Percentiles rank a stretch among this genome's conserved stretches.
These are phyloP conservation scores for Scalopus aquaticus DNA, from an alignment of 2,113 vertebrate species.

Conservation along the genomic window DNA sequence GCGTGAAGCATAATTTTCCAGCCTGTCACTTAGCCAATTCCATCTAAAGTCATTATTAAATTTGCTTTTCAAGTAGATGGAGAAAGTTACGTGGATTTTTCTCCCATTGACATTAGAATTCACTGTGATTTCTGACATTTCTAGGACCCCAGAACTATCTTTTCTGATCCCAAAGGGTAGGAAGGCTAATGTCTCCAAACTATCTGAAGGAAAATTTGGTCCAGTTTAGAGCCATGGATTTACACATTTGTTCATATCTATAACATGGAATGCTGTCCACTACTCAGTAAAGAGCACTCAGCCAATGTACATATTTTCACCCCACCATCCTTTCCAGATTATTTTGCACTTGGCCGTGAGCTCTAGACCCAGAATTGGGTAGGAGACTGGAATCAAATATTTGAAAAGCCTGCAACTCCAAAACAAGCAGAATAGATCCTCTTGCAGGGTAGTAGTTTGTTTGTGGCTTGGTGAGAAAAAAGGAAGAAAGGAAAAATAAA, in stretches of 20 bases:
- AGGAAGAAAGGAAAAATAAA: constrained; percentile 31
- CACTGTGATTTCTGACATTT: constrained; percentile 1
- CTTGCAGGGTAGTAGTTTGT: constrained; percentile 29
- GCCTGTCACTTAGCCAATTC: constrained; percentile 28
- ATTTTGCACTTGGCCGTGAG: constrained; percentile 81
- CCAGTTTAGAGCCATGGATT: constrained; percentile 32
- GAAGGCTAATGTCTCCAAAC: neutral
- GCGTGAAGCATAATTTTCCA: neutral
- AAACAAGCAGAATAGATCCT: constrained; percentile 66
- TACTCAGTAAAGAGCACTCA: constrained; percentile 54
- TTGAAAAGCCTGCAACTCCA: constrained; percentile 73
- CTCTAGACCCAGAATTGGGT: constrained; percentile 72
- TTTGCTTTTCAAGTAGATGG: constrained; percentile 9
- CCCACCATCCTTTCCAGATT: constrained; percentile 76
- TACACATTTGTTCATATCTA: constrained; percentile 67
- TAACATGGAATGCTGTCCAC: constrained; percentile 66
- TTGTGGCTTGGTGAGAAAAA: constrained; percentile 42
- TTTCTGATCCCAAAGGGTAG: neutral
- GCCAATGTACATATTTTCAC: constrained; percentile 83
- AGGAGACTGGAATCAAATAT: constrained; percentile 78
- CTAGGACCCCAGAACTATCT: neutral
- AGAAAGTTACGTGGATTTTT: neutral
- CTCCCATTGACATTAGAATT: neutral
- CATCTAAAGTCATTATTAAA: constrained; percentile 5
- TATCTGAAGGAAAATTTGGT: neutral